phyloP scores from a whole-genome alignment of 92 coral and sea anemone genomes.

The Siderastrea siderea region DNA sequence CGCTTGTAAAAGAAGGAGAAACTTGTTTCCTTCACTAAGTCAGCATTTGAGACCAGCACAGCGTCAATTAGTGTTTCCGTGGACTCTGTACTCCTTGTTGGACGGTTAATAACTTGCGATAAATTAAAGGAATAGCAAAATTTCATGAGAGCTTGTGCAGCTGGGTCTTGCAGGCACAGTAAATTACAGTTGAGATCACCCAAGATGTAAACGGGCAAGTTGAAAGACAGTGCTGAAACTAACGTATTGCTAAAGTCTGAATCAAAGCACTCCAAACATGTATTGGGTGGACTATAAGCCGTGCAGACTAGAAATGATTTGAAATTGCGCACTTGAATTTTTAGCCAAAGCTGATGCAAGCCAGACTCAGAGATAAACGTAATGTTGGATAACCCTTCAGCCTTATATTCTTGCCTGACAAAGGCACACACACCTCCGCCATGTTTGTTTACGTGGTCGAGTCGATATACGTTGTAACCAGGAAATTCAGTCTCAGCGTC shows the following conservation, averaged over 20 bases:
- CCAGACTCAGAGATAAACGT: conserved; percentile 28
- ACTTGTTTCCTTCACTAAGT: conserved; percentile 30
- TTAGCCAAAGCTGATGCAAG: conserved; percentile 51
- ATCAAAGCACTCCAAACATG: conserved; percentile 21
- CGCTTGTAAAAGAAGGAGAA: conserved; percentile 33
- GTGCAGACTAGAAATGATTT: conserved; percentile 31
- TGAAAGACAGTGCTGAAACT: conserved; percentile 14
- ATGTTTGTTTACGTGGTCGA: conserved; percentile 29
- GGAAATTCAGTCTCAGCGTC: conserved; percentile 45
- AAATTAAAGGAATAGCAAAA: conserved; percentile 58
- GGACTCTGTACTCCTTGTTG: conserved; percentile 35
- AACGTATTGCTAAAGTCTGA: conserved; percentile 32
- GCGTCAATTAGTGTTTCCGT: conserved; percentile 37
- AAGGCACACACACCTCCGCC: conserved; percentile 61
- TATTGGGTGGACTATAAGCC: conserved; percentile 44
- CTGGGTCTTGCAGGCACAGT: conserved; percentile 21
- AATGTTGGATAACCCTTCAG: conserved; percentile 9
- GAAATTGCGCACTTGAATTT: conserved; percentile 35
- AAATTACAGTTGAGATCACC: conserved; percentile 67
- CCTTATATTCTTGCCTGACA: conserved; percentile 18
- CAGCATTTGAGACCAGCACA: conserved; percentile 38
- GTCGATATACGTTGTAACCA: conserved; percentile 25
- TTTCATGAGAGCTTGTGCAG: conserved; percentile 27
- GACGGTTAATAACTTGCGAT: conserved; percentile 34
- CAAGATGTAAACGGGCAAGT: conserved; percentile 48